Percentiles rank a stretch among this genome's conserved stretches.
Conservation (phyloP, 2,888 invertebrate species). For the Eutolmus rufibarbis region DNA sequence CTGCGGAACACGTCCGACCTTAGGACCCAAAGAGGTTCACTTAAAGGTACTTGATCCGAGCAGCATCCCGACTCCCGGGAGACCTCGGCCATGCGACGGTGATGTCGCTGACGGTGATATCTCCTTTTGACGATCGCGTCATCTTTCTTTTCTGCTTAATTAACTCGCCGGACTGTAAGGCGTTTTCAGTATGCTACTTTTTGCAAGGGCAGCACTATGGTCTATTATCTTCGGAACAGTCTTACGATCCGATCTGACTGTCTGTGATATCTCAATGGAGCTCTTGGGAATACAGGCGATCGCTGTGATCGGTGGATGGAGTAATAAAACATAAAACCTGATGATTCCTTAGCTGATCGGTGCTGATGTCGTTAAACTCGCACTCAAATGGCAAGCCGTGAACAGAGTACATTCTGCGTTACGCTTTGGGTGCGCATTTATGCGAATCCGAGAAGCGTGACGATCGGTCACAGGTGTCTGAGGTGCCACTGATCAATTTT, state of each 20-base stretch:
- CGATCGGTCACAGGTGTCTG: neutral
- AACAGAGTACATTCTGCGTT: neutral
- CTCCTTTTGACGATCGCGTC: constrained; percentile 16
- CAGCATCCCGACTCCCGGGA: neutral
- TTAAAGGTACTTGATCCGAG: neutral
- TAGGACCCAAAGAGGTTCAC: neutral
- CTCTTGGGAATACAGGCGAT: neutral
- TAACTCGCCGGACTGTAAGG: neutral
- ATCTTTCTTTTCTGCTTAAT: neutral
- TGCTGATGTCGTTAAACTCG: neutral
- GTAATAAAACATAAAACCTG: neutral
- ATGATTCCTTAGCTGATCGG: neutral
- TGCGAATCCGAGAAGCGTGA: neutral
- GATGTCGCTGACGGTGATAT: neutral
- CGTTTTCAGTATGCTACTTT: neutral
- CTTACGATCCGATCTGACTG: neutral
- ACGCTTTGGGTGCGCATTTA: neutral
- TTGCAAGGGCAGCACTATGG: neutral
- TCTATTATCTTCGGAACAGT: neutral
- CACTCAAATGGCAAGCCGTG: neutral
- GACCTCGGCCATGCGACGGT: neutral
- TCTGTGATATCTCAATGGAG: neutral
- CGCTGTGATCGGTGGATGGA: neutral
- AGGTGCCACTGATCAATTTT: neutral
- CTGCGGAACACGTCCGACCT: neutral